Base-by-base conservation (phyloP, 2,113 vertebrate species). In the Saguinus midas region DNA sequence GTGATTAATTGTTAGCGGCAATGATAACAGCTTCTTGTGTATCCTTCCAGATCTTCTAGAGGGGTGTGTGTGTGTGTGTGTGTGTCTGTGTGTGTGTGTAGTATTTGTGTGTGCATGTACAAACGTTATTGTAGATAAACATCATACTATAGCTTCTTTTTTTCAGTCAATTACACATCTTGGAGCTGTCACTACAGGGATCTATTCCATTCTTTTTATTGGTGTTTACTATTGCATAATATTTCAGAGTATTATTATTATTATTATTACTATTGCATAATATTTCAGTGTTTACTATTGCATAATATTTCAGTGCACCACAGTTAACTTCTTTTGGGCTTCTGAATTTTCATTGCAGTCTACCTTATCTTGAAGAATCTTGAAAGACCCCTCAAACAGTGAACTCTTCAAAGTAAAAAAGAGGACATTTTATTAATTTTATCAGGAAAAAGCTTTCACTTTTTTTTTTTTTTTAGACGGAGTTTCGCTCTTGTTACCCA, bases 291-390 rank as follows among this genome's bases (percentile, higher is more conserved):
- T 57, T 84, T 66, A 86, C 52, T 11, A 16, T 55, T 96, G 16
- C 23, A 40, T 83, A 78, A 50, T 87, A 96, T 79, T 87, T 43
- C 10, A 70, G 4, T 68, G 72, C 57, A 64, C 32, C 43, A 50
- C 2, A 40, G 40, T 23, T 92, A 52, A 66, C 23, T 82, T 87
- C 79, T 64, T 81, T 66, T n/a, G 18, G 17, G 50, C 35, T 72
- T 86, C 52, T 96, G 45, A 90, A 68, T 92, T 88, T 96, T 93
- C 81, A 84, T 9, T 92, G n/a, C 16, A 80, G n/a, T 80, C 32
- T 50, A 87, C 23, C n/a, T 5, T 29, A 76, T 43, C 79, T 83
- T 78, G 21, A 97, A 84, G 43, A 92, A 45, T 86, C 50, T 80
- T 85, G 11, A 87, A 80, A 76, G 87, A 84, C 27, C 43, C n/a